These are phyloP conservation scores for Nyctibius grandis DNA, from an alignment of 2,797 vertebrate genomes.

Conservation along the genomic window DNA sequence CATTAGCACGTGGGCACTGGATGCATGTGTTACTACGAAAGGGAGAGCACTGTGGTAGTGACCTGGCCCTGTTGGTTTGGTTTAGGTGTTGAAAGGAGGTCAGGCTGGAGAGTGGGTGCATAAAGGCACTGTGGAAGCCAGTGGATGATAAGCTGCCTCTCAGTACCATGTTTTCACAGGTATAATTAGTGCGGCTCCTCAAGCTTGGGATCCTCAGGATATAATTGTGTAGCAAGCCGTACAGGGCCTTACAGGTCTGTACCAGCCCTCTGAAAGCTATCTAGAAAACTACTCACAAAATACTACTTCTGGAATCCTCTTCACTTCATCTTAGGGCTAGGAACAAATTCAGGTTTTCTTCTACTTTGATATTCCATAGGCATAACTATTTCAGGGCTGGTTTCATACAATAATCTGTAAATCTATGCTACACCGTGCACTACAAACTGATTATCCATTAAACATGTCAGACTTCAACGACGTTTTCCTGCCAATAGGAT, in stretches of 20 bases:
- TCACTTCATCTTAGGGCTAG: background rate
- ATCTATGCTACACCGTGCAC: background rate
- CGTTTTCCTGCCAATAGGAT: background rate
- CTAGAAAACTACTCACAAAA: background rate
- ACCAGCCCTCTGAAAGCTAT: background rate
- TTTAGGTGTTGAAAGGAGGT: background rate
- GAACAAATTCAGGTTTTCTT: background rate
- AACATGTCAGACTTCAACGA: background rate
- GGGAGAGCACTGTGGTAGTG: rapidly evolving
- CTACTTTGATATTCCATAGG: background rate
- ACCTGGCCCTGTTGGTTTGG: background rate
- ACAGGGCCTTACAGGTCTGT: background rate
- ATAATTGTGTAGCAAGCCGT: background rate
- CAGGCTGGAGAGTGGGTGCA: background rate
- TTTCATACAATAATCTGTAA: background rate
- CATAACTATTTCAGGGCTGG: background rate
- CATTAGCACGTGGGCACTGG: rapidly evolving
- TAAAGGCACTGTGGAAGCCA: background rate
- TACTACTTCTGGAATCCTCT: background rate
- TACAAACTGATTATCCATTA: background rate
- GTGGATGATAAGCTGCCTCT: background rate
- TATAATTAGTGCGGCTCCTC: background rate
- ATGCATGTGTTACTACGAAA: background rate
- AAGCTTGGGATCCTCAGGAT: background rate
- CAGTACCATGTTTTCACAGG: background rate